Evolutionary conservation across 2,888 invertebrate species (phyloP).

Genomic region (Drosophila macrospina): DNA sequence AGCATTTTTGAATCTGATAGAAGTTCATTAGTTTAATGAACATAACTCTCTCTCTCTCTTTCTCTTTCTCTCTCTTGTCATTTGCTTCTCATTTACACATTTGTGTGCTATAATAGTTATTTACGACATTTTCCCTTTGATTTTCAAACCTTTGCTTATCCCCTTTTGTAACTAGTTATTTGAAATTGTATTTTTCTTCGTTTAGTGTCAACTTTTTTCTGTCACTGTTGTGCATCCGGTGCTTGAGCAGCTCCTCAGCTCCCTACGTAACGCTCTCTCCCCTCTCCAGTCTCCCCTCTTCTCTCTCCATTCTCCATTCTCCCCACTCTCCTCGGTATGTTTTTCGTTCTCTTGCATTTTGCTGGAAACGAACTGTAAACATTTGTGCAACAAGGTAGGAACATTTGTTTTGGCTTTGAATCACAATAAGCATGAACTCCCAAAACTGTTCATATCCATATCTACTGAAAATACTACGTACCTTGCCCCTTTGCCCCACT

Average conservation of each 20-base stretch:
- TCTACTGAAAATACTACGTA: neutral
- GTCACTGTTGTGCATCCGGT: slow-evolving; percentile 20
- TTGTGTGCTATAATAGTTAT: neutral
- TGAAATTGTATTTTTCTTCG: slow-evolving; percentile 21
- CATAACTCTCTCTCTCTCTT: neutral
- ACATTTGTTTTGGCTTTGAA: slow-evolving; percentile 73
- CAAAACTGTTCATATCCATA: slow-evolving; percentile 19
- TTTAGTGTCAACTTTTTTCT: slow-evolving; percentile 29
- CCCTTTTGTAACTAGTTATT: slow-evolving; percentile 18
- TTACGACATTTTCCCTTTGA: neutral
- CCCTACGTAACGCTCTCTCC: too few species aligned
- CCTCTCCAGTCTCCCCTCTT: too few species aligned
- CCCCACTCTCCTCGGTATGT: neutral
- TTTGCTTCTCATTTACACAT: neutral
- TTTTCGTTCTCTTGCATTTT: slow-evolving; percentile 21
- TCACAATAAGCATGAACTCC: slow-evolving; percentile 62
- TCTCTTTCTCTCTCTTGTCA: too few species aligned
- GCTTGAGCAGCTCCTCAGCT: slow-evolving; percentile 1
- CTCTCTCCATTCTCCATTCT: neutral
- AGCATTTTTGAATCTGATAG: neutral
- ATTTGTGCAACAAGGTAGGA: slow-evolving; percentile 73
- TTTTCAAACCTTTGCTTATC: slow-evolving; percentile 6
- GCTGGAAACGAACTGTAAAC: slow-evolving; percentile 65
- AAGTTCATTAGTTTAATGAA: slow-evolving; percentile 15
- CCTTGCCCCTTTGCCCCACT: neutral